phyloP scores from a whole-genome alignment of 2,888 invertebrate genomes.

The Acheta domesticus region DNA sequence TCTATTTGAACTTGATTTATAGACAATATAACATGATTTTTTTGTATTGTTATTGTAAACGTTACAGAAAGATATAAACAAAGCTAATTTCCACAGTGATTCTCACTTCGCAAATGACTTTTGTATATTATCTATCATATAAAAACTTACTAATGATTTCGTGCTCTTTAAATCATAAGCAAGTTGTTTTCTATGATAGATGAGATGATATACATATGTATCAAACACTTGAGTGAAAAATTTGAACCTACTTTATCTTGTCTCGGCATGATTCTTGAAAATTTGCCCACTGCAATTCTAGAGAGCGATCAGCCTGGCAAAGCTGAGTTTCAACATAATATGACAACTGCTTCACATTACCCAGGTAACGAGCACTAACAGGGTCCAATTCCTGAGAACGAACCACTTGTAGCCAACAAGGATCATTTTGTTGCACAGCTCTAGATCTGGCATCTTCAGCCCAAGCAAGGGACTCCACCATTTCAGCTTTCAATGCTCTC shows the following conservation, averaged over 20 bases:
- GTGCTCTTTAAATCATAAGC: too few relatives aligned
- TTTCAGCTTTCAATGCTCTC: slow-evolving; percentile 50
- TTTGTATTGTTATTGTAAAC: too few relatives aligned
- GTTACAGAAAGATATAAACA: too few relatives aligned
- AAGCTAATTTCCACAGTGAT: too few relatives aligned
- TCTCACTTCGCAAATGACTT: too few relatives aligned
- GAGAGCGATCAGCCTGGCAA: slow-evolving; percentile 64
- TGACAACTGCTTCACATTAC: slow-evolving; percentile 64
- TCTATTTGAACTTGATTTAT: too few relatives aligned
- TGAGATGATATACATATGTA: too few relatives aligned
- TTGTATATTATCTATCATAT: neutral
- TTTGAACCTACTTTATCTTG: slow-evolving; percentile 40
- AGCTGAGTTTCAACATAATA: slow-evolving; percentile 74
- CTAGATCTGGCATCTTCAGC: slow-evolving; percentile 56
- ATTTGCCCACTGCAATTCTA: slow-evolving; percentile 75
- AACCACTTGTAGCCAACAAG: slow-evolving; percentile 42
- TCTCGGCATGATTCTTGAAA: slow-evolving; percentile 55
- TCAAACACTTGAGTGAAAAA: too few relatives aligned
- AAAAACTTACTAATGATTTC: neutral
- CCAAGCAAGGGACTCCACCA: slow-evolving; percentile 56
- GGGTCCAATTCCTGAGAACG: slow-evolving; percentile 58
- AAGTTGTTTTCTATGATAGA: too few relatives aligned
- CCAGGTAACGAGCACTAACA: slow-evolving; percentile 62
- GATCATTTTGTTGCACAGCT: slow-evolving; percentile 39
- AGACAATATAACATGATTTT: too few relatives aligned